A percentile compares a stretch with the other conserved stretches of the same genome.
Evolutionary conservation across 1,140 invertebrate genomes (phyloP).

Genomic region (Microvelia longipes): DNA sequence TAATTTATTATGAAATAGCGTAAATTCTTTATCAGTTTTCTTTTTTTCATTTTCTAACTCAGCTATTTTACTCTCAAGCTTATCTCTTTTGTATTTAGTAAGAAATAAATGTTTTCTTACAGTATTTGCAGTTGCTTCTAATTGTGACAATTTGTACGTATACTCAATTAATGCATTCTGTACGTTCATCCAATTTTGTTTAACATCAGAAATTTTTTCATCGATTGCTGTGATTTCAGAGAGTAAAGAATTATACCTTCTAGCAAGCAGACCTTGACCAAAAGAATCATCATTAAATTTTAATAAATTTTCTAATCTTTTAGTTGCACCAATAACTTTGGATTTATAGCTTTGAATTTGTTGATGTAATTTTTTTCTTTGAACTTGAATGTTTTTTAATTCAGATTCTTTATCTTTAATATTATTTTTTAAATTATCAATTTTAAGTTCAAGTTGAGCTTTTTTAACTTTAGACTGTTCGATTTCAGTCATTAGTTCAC

Average conservation of each 20-base stretch:
- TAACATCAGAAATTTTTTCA: not conserved
- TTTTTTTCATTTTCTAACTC: not conserved
- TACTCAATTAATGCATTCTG: not conserved
- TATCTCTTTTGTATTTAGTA: not conserved
- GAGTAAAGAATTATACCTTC: not conserved
- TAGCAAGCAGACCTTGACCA: not conserved
- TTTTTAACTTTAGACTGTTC: not conserved
- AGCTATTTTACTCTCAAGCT: not conserved
- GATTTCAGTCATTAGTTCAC: not conserved
- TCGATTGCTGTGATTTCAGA: not conserved
- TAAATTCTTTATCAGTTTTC: not conserved
- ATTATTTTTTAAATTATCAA: not conserved
- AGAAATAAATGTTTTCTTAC: not conserved
- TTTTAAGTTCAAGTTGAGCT: not conserved
- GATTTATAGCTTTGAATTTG: not conserved
- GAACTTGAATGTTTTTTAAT: not conserved
- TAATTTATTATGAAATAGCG: not conserved
- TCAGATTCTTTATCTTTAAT: not conserved
- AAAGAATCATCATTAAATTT: not conserved
- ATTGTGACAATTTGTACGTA: not conserved
- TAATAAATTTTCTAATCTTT: not conserved
- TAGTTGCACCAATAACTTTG: not conserved
- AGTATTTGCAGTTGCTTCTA: not conserved
- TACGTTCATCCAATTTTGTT: not conserved
- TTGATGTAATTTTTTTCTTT: not conserved